phyloP scores from a whole-genome alignment of 1,140 invertebrate species.

The Drosophila sechellia region DNA sequence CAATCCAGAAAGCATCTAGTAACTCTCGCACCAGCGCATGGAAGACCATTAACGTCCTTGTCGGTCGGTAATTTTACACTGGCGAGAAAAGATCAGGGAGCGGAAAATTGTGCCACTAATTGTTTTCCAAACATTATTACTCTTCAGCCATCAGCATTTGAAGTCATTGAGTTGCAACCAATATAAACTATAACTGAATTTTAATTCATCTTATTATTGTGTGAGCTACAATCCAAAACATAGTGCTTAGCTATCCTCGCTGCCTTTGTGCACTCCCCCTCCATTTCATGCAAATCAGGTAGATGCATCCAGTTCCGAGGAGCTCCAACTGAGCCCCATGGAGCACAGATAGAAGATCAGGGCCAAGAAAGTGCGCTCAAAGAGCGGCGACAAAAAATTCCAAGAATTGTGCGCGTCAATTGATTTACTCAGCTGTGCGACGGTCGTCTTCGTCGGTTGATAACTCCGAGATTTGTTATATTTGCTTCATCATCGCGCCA shows the following conservation, averaged over 20 bases:
- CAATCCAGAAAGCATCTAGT: constrained; percentile 1
- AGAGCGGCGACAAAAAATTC: constrained; percentile 62
- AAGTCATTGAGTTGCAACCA: too few relatives aligned
- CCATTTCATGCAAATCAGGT: constrained; percentile 32
- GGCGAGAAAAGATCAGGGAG: constrained; percentile 20
- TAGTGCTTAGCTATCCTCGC: not conserved
- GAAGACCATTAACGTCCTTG: constrained; percentile 51
- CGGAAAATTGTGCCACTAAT: constrained; percentile 10
- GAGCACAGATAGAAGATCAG: constrained; percentile 30
- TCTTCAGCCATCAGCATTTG: not conserved
- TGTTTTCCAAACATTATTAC: constrained; percentile 3
- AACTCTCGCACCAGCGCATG: constrained; percentile 17
- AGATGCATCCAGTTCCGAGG: constrained; percentile 33
- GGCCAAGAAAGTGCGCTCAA: constrained; percentile 15
- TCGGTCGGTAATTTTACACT: constrained; percentile 40
- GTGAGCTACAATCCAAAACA: not conserved
- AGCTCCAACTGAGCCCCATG: constrained; percentile 4
- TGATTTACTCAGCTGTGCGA: constrained; percentile 80
- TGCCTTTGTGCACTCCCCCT: constrained; percentile 2
- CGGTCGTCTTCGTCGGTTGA: constrained; percentile 55
- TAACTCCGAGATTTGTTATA: constrained; percentile 81
- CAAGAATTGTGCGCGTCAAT: constrained; percentile 81
- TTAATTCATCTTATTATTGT: too few relatives aligned
- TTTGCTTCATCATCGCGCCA: constrained; percentile 80
- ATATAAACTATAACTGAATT: too few relatives aligned